These are phyloP conservation scores for Myiozetetes cayanensis DNA, from an alignment of 2,113 vertebrate species.

Conservation along the genomic window DNA sequence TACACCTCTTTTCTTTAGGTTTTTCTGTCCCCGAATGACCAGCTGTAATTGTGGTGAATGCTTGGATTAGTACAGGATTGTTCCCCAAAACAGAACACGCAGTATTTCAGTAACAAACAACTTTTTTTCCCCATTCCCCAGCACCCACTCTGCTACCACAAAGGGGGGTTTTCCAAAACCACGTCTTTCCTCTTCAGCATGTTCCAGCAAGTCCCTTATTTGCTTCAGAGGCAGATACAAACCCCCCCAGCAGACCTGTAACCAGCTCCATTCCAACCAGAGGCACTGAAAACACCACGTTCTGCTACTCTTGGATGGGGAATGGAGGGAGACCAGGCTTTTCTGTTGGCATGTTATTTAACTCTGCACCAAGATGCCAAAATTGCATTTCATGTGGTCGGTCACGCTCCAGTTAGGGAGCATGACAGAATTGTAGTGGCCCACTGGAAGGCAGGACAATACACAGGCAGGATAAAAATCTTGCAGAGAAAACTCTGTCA, in stretches of 20 bases:
- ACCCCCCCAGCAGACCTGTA: background rate
- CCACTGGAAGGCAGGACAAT: background rate
- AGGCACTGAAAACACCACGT: background rate
- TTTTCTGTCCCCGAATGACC: slow-evolving; percentile 65
- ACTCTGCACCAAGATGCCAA: background rate
- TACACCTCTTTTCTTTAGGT: slow-evolving; percentile 68
- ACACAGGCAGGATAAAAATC: background rate
- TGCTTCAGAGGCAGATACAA: background rate
- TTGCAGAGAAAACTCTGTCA: background rate
- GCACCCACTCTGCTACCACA: background rate
- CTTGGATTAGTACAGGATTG: slow-evolving; percentile 24
- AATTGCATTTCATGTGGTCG: background rate
- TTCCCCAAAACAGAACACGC: background rate
- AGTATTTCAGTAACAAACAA: slow-evolving; percentile 1
- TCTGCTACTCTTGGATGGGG: background rate
- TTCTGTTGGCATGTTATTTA: background rate
- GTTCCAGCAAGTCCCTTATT: background rate
- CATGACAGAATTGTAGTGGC: background rate
- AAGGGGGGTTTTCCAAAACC: background rate
- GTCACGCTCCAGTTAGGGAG: background rate
- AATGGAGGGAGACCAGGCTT: background rate
- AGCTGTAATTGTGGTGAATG: slow-evolving; percentile 64
- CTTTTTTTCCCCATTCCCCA: background rate
- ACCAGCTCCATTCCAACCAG: background rate
- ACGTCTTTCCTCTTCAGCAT: background rate